Conservation (phyloP, 1,140 invertebrate species). For the Cydia pomonella region DNA sequence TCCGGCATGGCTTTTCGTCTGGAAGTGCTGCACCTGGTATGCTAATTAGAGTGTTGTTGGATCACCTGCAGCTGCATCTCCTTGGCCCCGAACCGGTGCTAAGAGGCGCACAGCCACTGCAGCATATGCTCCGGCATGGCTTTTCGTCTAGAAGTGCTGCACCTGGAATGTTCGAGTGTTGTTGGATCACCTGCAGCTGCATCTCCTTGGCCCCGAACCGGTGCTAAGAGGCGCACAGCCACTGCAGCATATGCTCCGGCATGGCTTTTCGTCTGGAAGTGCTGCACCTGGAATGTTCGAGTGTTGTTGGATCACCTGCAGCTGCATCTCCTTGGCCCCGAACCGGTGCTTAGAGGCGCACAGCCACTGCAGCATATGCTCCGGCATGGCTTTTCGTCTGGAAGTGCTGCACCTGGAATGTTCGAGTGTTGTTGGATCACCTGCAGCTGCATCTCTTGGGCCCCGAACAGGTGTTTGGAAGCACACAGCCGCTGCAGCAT, state of each 20-base stretch:
- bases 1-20: too few relatives aligned
- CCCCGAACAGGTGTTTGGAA: constrained; percentile 92
- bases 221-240: constrained; percentile 91
- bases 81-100: too few relatives aligned
- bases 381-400: constrained; percentile 93
- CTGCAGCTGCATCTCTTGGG: constrained; percentile 96
- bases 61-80: too few relatives aligned
- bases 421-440: constrained; percentile 57
- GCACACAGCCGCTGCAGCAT: constrained; percentile 90
- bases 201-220: constrained; percentile 94
- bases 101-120: too few relatives aligned
- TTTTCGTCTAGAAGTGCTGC: too few relatives aligned
- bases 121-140: too few relatives aligned
- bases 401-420: constrained; percentile 96
- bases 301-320: constrained; percentile 85
- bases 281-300: too few relatives aligned
- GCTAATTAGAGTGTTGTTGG: too few relatives aligned
- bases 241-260: constrained; percentile 87
- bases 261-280: constrained; percentile 95
- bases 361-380: constrained; percentile 87
- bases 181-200: constrained; percentile 93
- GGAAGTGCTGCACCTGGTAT: too few relatives aligned
- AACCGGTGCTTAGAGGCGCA: constrained; percentile 93
- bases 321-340: constrained; percentile 93
- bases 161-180: too few relatives aligned